phyloP scores from a whole-genome alignment of 2,888 invertebrate genomes.

The Balanococcus diminutus region DNA sequence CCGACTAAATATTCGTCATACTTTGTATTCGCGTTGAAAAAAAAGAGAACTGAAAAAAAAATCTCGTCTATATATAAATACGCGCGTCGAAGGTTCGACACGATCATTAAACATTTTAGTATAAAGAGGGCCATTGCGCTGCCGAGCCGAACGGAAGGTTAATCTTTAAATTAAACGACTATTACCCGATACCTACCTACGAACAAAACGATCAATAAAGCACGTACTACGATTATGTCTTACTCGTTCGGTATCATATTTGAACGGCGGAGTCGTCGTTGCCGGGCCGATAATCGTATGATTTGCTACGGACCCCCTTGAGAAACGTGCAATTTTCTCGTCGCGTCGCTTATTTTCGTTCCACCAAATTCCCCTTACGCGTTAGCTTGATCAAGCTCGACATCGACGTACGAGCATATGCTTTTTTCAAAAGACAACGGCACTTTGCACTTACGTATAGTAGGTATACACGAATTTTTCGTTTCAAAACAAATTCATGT shows the following conservation, averaged over 20 bases:
- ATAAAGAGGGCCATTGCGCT: neutral
- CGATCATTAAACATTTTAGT: neutral
- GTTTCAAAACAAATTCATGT: too few relatives aligned
- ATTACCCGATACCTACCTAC: neutral
- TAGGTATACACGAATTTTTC: too few relatives aligned
- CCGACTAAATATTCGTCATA: too few relatives aligned
- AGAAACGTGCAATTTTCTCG: neutral
- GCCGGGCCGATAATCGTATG: neutral
- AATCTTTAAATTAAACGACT: constrained; percentile 29
- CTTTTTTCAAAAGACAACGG: too few relatives aligned
- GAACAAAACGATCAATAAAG: constrained; percentile 16
- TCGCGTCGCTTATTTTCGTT: neutral
- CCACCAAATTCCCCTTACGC: neutral
- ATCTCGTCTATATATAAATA: too few relatives aligned
- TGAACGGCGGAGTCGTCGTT: too few relatives aligned
- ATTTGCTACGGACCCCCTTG: neutral
- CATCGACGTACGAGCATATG: too few relatives aligned
- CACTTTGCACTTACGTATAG: too few relatives aligned
- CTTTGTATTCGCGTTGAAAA: too few relatives aligned
- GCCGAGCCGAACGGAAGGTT: neutral
- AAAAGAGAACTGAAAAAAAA: too few relatives aligned
- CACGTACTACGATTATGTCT: neutral
- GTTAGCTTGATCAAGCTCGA: neutral
- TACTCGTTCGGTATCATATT: neutral
- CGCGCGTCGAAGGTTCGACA: neutral